Percentiles rank a stretch among this genome's conserved stretches.
Evolutionary conservation across 2,113 vertebrate genomes (phyloP).

Genomic region (Hucho hucho): DNA sequence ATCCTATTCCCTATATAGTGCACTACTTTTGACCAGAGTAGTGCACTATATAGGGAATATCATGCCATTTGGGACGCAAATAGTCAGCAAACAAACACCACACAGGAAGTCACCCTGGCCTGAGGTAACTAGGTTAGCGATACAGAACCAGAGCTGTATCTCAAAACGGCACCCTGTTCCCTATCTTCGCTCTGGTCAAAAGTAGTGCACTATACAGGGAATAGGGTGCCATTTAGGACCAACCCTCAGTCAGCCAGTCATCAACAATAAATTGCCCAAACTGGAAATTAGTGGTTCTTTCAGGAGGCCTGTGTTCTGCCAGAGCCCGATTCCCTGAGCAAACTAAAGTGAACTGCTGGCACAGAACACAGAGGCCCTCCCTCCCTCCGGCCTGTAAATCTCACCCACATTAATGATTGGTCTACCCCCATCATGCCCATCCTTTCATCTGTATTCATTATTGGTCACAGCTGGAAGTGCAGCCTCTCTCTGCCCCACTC

Average conservation of each 20-base stretch:
- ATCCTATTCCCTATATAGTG: no score
- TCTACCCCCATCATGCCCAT: conserved; percentile 41
- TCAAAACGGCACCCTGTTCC: conserved; percentile 15
- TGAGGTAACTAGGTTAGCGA: conserved; percentile 37
- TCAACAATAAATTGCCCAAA: conserved; percentile 59
- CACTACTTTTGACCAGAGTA: no score
- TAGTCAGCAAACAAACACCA: conserved; percentile 28
- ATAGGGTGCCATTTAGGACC: no score
- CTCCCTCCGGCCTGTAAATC: conserved; percentile 55
- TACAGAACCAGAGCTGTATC: conserved; percentile 9
- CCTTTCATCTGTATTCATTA: conserved; percentile 66
- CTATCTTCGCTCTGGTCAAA: no score
- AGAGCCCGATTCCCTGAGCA: conserved; percentile 25
- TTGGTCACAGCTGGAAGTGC: conserved; percentile 57
- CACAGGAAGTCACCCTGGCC: conserved; percentile 31
- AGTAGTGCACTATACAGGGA: no score
- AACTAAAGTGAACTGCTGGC: conserved; percentile 41
- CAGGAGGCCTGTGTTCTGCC: conserved; percentile 12
- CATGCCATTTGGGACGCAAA: not conserved
- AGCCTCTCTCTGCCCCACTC: conserved; percentile 33
- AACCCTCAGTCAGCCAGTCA: conserved; percentile 39
- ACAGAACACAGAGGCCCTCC: conserved; percentile 6
- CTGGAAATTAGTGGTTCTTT: not conserved
- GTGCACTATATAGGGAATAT: no score
- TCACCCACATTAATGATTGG: conserved; percentile 48